Evolutionary conservation across 2,888 invertebrate species (phyloP).

Genomic region (Panorpa germanica): DNA sequence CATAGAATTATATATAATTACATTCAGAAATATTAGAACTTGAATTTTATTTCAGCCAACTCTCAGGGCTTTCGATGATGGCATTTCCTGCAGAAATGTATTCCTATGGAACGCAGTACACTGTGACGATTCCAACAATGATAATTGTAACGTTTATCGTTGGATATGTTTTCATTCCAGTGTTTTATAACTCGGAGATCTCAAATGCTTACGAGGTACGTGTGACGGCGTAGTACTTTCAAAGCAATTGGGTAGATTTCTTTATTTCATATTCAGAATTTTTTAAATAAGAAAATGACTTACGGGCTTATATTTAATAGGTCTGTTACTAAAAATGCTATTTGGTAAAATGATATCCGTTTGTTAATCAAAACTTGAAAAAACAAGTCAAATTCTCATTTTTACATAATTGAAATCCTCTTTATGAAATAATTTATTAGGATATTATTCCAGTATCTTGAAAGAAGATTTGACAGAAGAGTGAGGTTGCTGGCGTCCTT

Average conservation of each 20-base stretch:
- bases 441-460: constrained; percentile 18
- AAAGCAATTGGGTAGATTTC: too few species aligned
- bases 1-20: background rate
- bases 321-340: too few species aligned
- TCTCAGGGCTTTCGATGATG: constrained; percentile 33
- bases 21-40: too few species aligned
- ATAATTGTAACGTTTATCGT: constrained; percentile 19
- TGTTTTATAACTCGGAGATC: constrained; percentile 28
- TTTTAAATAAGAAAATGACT: too few species aligned
- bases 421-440: too few species aligned
- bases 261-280: too few species aligned
- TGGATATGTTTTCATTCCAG: constrained; percentile 24
- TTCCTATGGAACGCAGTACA: constrained; percentile 26
- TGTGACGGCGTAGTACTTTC: too few species aligned
- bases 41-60: constrained; percentile 20
- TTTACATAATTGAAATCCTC: too few species aligned
- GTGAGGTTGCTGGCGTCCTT: constrained; percentile 19
- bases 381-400: too few species aligned
- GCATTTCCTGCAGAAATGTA: constrained; percentile 32
- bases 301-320: too few species aligned
- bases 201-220: constrained; percentile 29
- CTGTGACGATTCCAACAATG: constrained; percentile 22
- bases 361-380: too few species aligned
- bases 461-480: constrained; percentile 19
- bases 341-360: too few species aligned